A percentile compares a stretch with the other conserved stretches of the same genome.
These are phyloP conservation scores for Syngnathoides biaculeatus DNA, from an alignment of 2,113 vertebrate genomes.

Conservation along the genomic window DNA sequence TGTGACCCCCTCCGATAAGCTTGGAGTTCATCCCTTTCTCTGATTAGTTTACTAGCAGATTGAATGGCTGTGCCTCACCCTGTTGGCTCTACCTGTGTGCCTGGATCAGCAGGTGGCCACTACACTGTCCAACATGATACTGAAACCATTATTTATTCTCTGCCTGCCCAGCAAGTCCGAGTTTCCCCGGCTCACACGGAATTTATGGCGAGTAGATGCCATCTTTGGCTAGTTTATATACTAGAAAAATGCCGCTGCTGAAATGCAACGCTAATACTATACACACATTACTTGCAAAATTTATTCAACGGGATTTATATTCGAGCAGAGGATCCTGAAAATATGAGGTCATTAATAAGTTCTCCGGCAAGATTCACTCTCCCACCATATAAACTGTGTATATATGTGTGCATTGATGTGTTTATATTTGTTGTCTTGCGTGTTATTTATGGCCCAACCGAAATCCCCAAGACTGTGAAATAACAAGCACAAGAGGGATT, in stretches of 20 bases:
- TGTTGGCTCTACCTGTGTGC: constrained; percentile 63
- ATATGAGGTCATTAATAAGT: constrained; percentile 66
- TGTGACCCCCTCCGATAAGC: constrained; percentile 62
- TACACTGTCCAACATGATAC: constrained; percentile 55
- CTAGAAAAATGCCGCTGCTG: constrained; percentile 11
- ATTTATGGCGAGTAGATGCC: constrained; percentile 5
- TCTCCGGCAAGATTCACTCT: constrained; percentile 42
- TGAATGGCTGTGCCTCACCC: constrained; percentile 66
- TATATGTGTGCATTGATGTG: constrained; percentile 37
- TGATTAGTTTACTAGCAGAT: constrained; percentile 72
- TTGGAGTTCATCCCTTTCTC: constrained; percentile 67
- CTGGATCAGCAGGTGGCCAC: constrained; percentile 65
- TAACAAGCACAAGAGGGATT: constrained; percentile 81
- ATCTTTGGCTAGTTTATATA: constrained; percentile 24
- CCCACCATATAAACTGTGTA: constrained; percentile 30
- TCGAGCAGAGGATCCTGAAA: constrained; percentile 30
- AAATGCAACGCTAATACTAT: constrained; percentile 9
- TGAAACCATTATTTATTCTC: constrained; percentile 68
- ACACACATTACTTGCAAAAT: constrained; percentile 20
- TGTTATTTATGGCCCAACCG: constrained; percentile 51
- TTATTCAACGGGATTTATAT: constrained; percentile 27
- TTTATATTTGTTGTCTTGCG: constrained; percentile 57
- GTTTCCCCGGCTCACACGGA: constrained; percentile 15
- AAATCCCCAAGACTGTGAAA: constrained; percentile 77
- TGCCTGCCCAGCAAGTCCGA: constrained; percentile 31